Percentiles rank a stretch among this genome's conserved stretches.
phyloP scores from a whole-genome alignment of 2,797 vertebrate genomes.

The Mastacembelus armatus region DNA sequence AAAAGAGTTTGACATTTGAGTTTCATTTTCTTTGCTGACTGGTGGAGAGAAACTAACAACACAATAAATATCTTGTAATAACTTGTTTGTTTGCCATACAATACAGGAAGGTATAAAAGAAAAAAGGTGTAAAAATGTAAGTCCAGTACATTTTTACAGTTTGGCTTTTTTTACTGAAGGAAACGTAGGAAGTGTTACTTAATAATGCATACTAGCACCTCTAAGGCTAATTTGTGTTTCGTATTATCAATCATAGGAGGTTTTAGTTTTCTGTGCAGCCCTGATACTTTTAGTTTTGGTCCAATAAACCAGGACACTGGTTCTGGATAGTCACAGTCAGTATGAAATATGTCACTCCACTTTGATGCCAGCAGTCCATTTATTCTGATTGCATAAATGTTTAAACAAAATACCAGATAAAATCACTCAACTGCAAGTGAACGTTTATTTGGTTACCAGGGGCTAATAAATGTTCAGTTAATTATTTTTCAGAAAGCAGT shows the following conservation, averaged over 20 bases:
- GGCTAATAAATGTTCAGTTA: slow-evolving; percentile 1
- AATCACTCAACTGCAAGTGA: slow-evolving; percentile 18
- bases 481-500: slow-evolving; percentile 1
- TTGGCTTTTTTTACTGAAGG: neutral
- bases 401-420: slow-evolving; percentile 17
- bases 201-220: too few relatives aligned
- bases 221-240: neutral
- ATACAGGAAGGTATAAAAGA: too few relatives aligned
- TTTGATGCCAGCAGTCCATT: slow-evolving; percentile 1
- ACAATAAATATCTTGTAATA: neutral
- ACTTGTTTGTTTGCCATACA: neutral
- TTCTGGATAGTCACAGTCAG: neutral
- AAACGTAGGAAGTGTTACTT: too few relatives aligned
- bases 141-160: neutral
- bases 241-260: neutral
- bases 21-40: too few relatives aligned
- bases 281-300: neutral
- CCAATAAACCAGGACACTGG: neutral
- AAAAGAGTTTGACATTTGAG: too few relatives aligned
- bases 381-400: slow-evolving; percentile 5
- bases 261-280: neutral
- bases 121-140: neutral
- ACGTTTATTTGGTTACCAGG: slow-evolving; percentile 18
- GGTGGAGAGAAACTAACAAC: too few relatives aligned
- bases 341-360: neutral